Evolutionary conservation across 2,888 invertebrate genomes (phyloP).

Genomic region (Nematopogon swammerdamellus): DNA sequence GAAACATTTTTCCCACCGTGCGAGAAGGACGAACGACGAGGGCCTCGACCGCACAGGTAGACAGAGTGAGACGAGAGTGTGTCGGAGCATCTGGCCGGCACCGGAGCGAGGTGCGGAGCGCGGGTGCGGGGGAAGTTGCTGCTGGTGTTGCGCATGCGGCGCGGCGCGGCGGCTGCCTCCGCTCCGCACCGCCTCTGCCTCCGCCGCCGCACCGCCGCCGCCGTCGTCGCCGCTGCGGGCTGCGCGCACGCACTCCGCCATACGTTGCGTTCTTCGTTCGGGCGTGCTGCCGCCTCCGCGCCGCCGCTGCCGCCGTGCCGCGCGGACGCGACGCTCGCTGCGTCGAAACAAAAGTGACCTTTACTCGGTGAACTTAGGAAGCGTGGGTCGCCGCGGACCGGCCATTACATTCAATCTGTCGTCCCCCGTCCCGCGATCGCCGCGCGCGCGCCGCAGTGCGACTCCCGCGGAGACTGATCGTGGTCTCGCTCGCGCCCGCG

Average conservation of each 20-base stretch:
- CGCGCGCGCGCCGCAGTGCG: too few species aligned
- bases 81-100: background rate
- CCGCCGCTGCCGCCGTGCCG: slow-evolving; percentile 48
- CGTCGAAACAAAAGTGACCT: slow-evolving; percentile 41
- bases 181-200: slow-evolving; percentile 14
- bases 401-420: slow-evolving; percentile 28
- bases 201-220: slow-evolving; percentile 44
- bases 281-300: slow-evolving; percentile 38
- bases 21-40: slow-evolving; percentile 21
- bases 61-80: slow-evolving; percentile 23
- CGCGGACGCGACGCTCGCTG: slow-evolving; percentile 46
- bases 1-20: slow-evolving; percentile 53
- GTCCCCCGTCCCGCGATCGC: slow-evolving; percentile 39
- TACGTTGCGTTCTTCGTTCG: slow-evolving; percentile 25
- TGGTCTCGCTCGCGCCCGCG: slow-evolving; percentile 18
- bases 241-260: slow-evolving; percentile 51
- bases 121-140: background rate
- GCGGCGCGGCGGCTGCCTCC: too few species aligned
- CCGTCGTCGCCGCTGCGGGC: slow-evolving; percentile 44
- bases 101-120: background rate
- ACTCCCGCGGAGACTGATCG: slow-evolving; percentile 24
- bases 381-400: slow-evolving; percentile 51
- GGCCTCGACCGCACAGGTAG: slow-evolving; percentile 10
- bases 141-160: background rate
- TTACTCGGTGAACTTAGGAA: slow-evolving; percentile 55